These are phyloP conservation scores for Mechanitis messenoides DNA, from an alignment of 2,888 invertebrate species.

Conservation along the genomic window DNA sequence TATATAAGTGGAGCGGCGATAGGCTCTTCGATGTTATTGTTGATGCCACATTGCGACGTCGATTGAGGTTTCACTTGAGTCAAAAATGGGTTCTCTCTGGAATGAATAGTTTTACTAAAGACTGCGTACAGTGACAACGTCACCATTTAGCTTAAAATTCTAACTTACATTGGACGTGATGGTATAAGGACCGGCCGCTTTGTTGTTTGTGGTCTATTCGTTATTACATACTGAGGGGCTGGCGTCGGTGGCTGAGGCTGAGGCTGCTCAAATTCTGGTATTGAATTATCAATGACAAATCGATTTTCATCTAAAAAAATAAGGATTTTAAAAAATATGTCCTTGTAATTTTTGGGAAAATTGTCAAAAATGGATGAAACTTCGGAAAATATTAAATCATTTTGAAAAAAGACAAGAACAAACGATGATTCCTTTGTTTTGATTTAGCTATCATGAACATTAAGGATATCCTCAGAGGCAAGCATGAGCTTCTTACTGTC, in stretches of 20 bases:
- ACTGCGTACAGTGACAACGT: too few relatives aligned
- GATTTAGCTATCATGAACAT: too few relatives aligned
- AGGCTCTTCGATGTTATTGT: conserved; percentile 34
- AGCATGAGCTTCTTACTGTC: too few relatives aligned
- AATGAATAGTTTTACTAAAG: neutral
- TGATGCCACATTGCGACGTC: conserved; percentile 48
- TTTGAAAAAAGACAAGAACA: too few relatives aligned
- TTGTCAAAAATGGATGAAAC: too few relatives aligned
- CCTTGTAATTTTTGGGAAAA: too few relatives aligned
- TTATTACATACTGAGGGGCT: neutral
- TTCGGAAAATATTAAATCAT: too few relatives aligned
- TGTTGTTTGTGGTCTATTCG: neutral
- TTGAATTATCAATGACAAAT: neutral
- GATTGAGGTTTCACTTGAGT: neutral
- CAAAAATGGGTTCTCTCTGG: conserved; percentile 8
- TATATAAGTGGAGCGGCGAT: conserved; percentile 48
- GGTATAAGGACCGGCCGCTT: neutral
- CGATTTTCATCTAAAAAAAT: neutral
- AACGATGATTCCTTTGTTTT: too few relatives aligned
- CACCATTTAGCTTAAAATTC: too few relatives aligned
- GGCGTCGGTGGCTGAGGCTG: neutral
- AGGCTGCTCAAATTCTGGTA: neutral
- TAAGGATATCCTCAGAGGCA: too few relatives aligned
- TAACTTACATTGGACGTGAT: neutral
- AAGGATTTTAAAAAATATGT: neutral